Evolutionary conservation across 2,797 vertebrate genomes (phyloP), one percentile per base, ranked within the genome.

Genomic region (Tangara arthus): DNA sequence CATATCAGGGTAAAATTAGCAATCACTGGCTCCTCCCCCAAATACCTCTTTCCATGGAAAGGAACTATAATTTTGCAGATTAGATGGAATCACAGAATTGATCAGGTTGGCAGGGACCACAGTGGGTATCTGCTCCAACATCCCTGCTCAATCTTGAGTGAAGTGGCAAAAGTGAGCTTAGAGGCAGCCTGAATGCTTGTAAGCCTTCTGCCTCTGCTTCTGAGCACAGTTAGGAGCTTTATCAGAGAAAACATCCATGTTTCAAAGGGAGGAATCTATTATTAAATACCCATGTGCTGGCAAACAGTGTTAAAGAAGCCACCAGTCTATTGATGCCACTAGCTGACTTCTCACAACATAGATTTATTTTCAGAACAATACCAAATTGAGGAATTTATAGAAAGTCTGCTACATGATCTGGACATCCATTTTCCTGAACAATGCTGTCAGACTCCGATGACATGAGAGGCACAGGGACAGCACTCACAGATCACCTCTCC

Each of bases 1-100:
- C 1, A 0, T 44, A 9, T 46, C n/a, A 28, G 17, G 6, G 6
- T 30, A 56, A 71, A 46, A 26, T 47, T 19, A 68, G 30, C 30
- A 66, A 82, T 26, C 46, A 30, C 11, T 47, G 28, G 4, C 22
- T 15, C 5, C 15, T 64, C 24, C 42, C 18, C 28, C 41, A 50
- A n/a, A 57, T 0, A 2, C 3, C 32, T 39, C 7, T 47, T 83
- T 83, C 59, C 9, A 22, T 61, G 22, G 28, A 47, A 91, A 69
- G 34, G 11, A 88, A 10, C 8, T 35, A 24, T 11, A n/a, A 50
- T 60, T 52, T 56, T 55, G 6, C 21, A 76, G 53, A 55, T 37
- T 39, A 56, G 17, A 68, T 17, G 11, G 19, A 77, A 69, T 47
- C 34, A 61, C 11, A 61, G 64, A 77, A 26, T 19, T 26, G 14